Evolutionary conservation across 2,797 vertebrate species (phyloP), one percentile per base, ranked within the genome.

Genomic region (Cirrhinus molitorella): DNA sequence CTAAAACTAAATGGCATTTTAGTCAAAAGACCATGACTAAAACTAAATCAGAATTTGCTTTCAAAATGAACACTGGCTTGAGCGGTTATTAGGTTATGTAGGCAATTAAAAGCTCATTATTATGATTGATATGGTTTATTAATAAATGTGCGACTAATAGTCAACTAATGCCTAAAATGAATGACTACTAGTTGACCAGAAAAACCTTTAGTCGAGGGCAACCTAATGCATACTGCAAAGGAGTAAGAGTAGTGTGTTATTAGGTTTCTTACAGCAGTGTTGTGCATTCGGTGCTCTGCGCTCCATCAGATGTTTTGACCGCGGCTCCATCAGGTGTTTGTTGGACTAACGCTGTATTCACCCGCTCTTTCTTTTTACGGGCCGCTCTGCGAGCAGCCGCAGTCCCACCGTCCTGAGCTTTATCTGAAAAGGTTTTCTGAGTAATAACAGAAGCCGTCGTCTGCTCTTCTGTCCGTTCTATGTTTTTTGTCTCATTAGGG

Each of bases 241-340:
- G 65, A 43, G 31, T 40, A 7, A 7, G 37, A 14, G 43, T 17
- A 47, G 43, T 28, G 49, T 53, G 11, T 6, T 31, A 6, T 3
- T 14, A 6, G 6, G 71, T 4, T 49, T n/a, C 88, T 90, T 83
- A 90, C 90, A 86, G 81, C 23, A 83, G 31, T 25, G 81, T 51
- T 11, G 85, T 76, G 53, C 81, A 77, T 57, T 53, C 73, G 53
- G 81, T 7, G 25, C 63, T 16, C 75, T 55, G 82, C 21, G 31
- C 63, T 5, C 21, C 45, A 1, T 80, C 83, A 3, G 70, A 25
- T 59, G 16, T 73, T 59, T 34, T 72, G 40, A 67, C 28, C 19
- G 31, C 19, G 14, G 61, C 5, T 13, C 71, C 76, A 28, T 79
- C 80, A 3, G 40, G 7, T 80, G 82, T 67, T 25, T 53, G 70